phyloP scores from a whole-genome alignment of 2,113 vertebrate genomes.

The Laticauda colubrina region DNA sequence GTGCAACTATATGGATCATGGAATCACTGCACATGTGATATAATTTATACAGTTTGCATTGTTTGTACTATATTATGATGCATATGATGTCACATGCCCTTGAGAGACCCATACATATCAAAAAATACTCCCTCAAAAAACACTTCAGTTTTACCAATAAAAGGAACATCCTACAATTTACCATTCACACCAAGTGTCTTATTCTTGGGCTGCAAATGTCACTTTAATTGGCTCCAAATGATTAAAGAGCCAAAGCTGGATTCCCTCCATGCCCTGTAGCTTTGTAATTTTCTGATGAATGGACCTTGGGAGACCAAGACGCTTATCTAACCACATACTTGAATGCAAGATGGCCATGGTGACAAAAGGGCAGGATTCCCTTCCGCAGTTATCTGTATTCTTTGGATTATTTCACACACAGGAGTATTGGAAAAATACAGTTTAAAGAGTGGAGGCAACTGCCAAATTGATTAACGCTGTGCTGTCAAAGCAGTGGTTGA shows the following conservation, averaged over 20 bases:
- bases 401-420: slow-evolving; percentile 56
- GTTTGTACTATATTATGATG: background rate
- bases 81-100: background rate
- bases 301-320: background rate
- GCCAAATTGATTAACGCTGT: slow-evolving; percentile 34
- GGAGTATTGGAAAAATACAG: slow-evolving; percentile 54
- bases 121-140: background rate
- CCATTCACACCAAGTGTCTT: background rate
- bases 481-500: slow-evolving; percentile 71
- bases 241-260: rapidly evolving
- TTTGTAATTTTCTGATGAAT: rapidly evolving
- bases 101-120: background rate
- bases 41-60: background rate
- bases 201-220: background rate
- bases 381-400: slow-evolving; percentile 45
- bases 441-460: slow-evolving; percentile 53
- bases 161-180: background rate
- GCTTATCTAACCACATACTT: background rate
- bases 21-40: background rate
- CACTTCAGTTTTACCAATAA: background rate
- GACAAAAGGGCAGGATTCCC: background rate
- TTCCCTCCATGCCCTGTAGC: rapidly evolving
- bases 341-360: slow-evolving; percentile 29
- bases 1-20: background rate
- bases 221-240: slow-evolving; percentile 5